phyloP scores from a whole-genome alignment of 1,140 invertebrate genomes.

The Dendrolimus kikuchii region DNA sequence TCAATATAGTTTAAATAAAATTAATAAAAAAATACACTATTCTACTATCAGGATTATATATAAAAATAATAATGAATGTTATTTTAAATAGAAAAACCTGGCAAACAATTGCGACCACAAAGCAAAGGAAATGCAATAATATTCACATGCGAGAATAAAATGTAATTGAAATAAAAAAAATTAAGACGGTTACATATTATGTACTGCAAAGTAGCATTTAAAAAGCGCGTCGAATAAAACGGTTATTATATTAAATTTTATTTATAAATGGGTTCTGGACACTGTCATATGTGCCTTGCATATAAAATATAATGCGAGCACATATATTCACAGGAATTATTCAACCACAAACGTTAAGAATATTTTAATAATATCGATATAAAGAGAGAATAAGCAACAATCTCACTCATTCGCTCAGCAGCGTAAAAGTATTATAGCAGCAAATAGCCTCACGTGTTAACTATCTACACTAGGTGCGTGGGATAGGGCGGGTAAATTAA shows the following conservation, averaged over 20 bases:
- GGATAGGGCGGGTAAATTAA: constrained; percentile 39
- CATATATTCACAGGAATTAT: too few relatives aligned
- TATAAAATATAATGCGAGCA: too few relatives aligned
- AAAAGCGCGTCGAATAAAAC: too few relatives aligned
- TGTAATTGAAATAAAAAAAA: background rate
- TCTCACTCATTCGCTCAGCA: constrained; percentile 13
- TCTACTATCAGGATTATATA: too few relatives aligned
- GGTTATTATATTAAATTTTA: too few relatives aligned
- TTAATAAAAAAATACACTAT: too few relatives aligned
- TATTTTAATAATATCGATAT: too few relatives aligned
- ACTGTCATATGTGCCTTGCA: too few relatives aligned
- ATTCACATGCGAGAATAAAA: constrained; percentile 1
- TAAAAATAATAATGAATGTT: constrained; percentile 3
- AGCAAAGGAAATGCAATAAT: constrained; percentile 32
- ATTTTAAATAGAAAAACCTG: constrained; percentile 35
- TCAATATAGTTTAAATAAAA: too few relatives aligned
- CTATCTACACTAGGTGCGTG: constrained; percentile 43
- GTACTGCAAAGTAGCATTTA: too few relatives aligned
- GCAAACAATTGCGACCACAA: constrained; percentile 44
- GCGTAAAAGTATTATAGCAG: constrained; percentile 16
- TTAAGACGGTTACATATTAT: background rate
- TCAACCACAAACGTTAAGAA: too few relatives aligned
- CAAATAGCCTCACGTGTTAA: constrained; percentile 11
- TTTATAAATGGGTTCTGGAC: too few relatives aligned
- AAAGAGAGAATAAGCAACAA: constrained; percentile 4